Conservation (phyloP, 2,797 vertebrate species). For the Aphelocoma californica region DNA sequence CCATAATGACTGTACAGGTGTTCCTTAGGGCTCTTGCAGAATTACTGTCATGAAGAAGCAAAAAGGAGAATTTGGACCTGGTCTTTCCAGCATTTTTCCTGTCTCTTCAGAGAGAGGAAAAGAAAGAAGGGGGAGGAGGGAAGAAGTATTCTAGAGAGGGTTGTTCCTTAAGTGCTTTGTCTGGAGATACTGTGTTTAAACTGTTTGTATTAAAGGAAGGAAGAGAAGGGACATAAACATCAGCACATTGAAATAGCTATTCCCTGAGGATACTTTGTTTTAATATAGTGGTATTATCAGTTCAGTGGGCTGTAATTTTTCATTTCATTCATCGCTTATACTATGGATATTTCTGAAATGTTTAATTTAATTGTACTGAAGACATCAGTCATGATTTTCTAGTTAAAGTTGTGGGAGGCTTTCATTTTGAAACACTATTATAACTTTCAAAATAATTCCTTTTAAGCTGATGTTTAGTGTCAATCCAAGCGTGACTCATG, state of each 20-base stretch:
- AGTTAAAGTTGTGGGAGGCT: constrained; percentile 57
- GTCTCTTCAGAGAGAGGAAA: not conserved
- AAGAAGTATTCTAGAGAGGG: not conserved
- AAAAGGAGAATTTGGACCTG: not conserved
- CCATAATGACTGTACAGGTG: not conserved
- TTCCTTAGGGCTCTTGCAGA: not conserved
- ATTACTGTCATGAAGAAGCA: not conserved
- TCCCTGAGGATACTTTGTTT: constrained; percentile 38
- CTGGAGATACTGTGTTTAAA: not conserved
- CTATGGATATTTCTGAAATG: constrained; percentile 26
- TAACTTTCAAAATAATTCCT: constrained; percentile 66
- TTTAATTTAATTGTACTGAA: constrained; percentile 42
- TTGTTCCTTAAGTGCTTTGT: not conserved
- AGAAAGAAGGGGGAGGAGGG: not conserved
- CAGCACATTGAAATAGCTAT: constrained; percentile 5
- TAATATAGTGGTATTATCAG: not conserved
- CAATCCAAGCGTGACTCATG: constrained; percentile 10
- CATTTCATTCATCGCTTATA: constrained; percentile 14
- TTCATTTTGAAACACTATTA: constrained; percentile 53
- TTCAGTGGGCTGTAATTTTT: constrained; percentile 22
- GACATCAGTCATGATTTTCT: constrained; percentile 52
- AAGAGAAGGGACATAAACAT: constrained; percentile 22
- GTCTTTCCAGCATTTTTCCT: not conserved
- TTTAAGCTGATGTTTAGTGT: constrained; percentile 48
- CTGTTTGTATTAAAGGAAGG: constrained; percentile 53